Base-by-base conservation (phyloP, 1,140 invertebrate genomes). In the Drosophila ercepeae region DNA sequence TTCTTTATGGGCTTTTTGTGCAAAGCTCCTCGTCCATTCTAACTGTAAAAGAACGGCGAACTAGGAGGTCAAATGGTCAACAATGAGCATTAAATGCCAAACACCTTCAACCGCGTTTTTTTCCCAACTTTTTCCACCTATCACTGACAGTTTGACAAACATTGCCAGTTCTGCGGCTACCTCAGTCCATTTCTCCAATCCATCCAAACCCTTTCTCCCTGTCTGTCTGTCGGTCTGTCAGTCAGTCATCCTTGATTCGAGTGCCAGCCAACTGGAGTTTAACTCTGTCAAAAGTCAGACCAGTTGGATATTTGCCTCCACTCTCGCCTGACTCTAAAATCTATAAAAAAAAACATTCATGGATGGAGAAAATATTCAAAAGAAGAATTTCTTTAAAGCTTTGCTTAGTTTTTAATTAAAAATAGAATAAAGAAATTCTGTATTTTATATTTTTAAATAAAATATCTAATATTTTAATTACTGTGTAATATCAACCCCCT, bases 1-100 rank as follows among this genome's bases (percentile, higher is more conserved):
- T 46, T 61, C 52, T 86, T 84, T 58, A 84, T 84, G 75, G 81
- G 72, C 76, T 86, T 84, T 86, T 84, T 84, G 76, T 84, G 76
- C 76, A 86, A 86, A 86, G 68, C 64, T 78, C 55, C 34, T 36
- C 48, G 19, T 25, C 41, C 57, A 46, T 83, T 83, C 75, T 72
- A 84, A 86, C 79, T 68, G 79, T 83, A 59, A 59, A 19, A 41
- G 54, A 41, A 36, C 18, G 36, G 32, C 27, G 18, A n/a, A 29
- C 7, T 23, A 39, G 44, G 70, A 39, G 78, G 78, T 81, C 78
- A 81, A 81, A 70, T 81, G 68, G 73, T 68, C 68, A 73, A 79
- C 75, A 78, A 78, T 78, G 75, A 61, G 51, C 77, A 68, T 70
- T 74, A 74, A 78, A 78, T 74, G 75, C 75, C 75, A 78, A 78